Base-by-base conservation (phyloP, 2,888 invertebrate species). In the Melangyna quadrimaculata region DNA sequence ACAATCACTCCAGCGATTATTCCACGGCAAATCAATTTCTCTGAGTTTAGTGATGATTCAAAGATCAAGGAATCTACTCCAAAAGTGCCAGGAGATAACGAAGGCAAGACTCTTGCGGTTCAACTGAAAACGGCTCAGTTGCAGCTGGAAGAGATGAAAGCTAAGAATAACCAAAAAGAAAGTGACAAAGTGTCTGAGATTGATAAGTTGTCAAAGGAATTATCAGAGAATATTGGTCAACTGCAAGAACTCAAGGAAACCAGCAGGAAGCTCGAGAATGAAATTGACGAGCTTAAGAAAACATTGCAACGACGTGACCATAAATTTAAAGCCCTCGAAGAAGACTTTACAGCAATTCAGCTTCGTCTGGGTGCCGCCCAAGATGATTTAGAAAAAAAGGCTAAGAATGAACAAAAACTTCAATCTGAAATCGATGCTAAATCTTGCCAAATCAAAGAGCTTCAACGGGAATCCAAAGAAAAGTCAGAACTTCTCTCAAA, bases 141-240 rank as follows among this genome's bases (percentile, higher is more conserved):
- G 74, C 93, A 93, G 84, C 93, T 94, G 69, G 91, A 91, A 43
- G 91, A 92, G 79, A 88, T 94, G 2, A 92, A 90, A 72, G 91
- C 91, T 89, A 93, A 89, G 88, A 93, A 57, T 89, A 90, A 79
- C 84, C 89, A 75, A 67, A 75, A 88, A 7, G 57, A 72, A 29
- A 69, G 37, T 22, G 84, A 87, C 10, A 81, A 93, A 93, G 35
- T 73, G 8, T 19, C 70, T 14, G 82, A 75, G 53, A 70, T 75
- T 12, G 63, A 72, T 14, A 75, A 72, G 0, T 48, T 86, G 48
- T 57, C 72, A 0, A 72, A 55, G 10, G 70, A 81, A 8, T 37
- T 81, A 24, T 48, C 79, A 45, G 81, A 86, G 45, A 88, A 63
- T 24, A 59, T 71, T 37, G 73, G 84, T 29, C 87, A 87, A 40